These are phyloP conservation scores for Solenodon paradoxus DNA, from an alignment of 2,113 vertebrate genomes.

Conservation along the genomic window DNA sequence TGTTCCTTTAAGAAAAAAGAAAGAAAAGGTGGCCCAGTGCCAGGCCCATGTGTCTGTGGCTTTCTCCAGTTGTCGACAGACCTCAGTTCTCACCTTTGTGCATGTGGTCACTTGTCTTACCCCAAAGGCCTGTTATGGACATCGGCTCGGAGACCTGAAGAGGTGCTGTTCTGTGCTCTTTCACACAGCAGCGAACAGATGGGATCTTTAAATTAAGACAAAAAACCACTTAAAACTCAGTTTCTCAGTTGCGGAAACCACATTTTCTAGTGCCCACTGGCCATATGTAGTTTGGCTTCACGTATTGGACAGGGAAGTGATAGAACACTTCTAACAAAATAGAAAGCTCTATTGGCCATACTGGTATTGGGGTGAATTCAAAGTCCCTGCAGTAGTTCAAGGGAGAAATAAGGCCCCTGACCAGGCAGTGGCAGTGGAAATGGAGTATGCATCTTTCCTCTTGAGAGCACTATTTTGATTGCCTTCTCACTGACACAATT, in stretches of 20 bases:
- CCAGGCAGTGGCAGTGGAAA: neutral
- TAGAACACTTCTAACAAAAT: neutral
- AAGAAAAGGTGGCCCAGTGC: neutral
- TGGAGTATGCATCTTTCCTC: neutral
- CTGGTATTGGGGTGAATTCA: neutral
- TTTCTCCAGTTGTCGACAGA: neutral
- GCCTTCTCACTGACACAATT: constrained; percentile 16
- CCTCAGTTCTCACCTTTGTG: neutral
- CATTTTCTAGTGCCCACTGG: neutral
- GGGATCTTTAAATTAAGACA: neutral
- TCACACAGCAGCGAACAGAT: no score
- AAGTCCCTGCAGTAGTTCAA: neutral
- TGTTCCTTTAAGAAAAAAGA: neutral
- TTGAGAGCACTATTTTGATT: neutral
- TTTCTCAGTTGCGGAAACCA: neutral
- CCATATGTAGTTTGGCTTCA: neutral
- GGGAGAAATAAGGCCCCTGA: neutral
- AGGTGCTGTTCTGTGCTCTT: neutral
- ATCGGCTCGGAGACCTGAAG: rapidly evolving
- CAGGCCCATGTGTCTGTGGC: neutral
- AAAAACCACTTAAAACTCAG: neutral
- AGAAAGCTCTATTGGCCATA: neutral
- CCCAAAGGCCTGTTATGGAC: neutral
- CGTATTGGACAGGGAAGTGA: neutral
- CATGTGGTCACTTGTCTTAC: neutral